Evolutionary conservation across 1,140 invertebrate species (phyloP).

Genomic region (Drosophila seguyi): DNA sequence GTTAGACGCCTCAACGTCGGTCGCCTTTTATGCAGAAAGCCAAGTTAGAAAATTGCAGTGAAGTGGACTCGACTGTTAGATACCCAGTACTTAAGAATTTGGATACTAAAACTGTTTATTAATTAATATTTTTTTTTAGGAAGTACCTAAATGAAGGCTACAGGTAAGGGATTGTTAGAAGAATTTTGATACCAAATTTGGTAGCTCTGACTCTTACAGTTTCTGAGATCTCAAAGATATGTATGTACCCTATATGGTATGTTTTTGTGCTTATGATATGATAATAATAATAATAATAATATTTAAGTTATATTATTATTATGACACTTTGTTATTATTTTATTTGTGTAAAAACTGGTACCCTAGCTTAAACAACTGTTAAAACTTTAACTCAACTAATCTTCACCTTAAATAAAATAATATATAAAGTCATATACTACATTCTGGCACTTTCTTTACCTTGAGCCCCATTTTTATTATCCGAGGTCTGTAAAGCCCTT

Average conservation of each 20-base stretch:
- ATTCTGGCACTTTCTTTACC: background rate
- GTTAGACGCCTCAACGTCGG: conserved; percentile 31
- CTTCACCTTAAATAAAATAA: background rate
- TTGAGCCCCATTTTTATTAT: background rate
- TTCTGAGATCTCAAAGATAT: background rate
- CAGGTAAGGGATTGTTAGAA: background rate
- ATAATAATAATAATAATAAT: background rate
- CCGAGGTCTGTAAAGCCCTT: background rate
- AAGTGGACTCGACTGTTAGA: background rate
- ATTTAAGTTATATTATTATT: background rate
- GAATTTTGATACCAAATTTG: background rate
- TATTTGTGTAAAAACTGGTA: too few species aligned
- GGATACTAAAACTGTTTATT: background rate
- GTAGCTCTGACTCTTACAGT: background rate
- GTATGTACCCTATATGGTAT: background rate
- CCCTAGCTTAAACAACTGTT: background rate
- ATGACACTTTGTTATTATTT: background rate
- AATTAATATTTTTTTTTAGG: too few species aligned
- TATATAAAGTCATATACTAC: background rate
- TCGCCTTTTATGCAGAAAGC: conserved; percentile 14
- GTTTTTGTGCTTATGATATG: background rate
- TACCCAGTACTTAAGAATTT: background rate
- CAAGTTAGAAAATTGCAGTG: background rate
- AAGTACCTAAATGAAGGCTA: too few species aligned
- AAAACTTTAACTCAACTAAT: background rate